Conservation (phyloP, 2,797 vertebrate genomes). For the Rhabdomys pumilio region DNA sequence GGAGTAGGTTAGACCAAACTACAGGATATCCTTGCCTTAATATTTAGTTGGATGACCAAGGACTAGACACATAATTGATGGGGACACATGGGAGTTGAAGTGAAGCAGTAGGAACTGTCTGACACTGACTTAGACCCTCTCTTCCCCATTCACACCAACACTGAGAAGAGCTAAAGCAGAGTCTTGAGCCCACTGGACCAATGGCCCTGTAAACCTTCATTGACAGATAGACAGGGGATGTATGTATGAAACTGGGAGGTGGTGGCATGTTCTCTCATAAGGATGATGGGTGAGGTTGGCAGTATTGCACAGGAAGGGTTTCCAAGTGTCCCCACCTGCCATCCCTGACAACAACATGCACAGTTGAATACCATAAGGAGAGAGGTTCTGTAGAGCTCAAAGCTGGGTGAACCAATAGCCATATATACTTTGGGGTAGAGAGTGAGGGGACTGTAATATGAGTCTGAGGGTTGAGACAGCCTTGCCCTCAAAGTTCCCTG, state of each 20-base stretch:
- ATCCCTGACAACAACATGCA: background rate
- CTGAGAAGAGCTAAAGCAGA: background rate
- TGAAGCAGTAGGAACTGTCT: too few species aligned
- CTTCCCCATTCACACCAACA: background rate
- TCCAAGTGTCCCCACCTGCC: fast-evolving
- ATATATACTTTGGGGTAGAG: background rate
- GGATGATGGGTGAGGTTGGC: background rate
- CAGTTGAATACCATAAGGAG: background rate
- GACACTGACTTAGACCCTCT: background rate
- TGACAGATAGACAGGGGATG: background rate
- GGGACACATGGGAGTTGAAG: background rate
- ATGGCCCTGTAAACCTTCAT: too few species aligned
- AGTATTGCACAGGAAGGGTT: background rate
- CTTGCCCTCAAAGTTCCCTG: background rate
- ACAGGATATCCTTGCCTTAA: background rate
- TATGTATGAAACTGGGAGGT: background rate
- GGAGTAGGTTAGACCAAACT: too few species aligned
- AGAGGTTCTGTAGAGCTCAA: background rate
- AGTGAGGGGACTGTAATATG: background rate
- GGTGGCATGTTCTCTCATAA: background rate
- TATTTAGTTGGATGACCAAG: background rate
- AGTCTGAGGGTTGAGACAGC: background rate
- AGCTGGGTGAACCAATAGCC: too few species aligned
- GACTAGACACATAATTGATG: background rate
- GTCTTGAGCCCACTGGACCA: background rate